Percentiles rank a stretch among this genome's conserved stretches.
phyloP scores from a whole-genome alignment of 2,888 invertebrate genomes.

The Cosmia trapezina region DNA sequence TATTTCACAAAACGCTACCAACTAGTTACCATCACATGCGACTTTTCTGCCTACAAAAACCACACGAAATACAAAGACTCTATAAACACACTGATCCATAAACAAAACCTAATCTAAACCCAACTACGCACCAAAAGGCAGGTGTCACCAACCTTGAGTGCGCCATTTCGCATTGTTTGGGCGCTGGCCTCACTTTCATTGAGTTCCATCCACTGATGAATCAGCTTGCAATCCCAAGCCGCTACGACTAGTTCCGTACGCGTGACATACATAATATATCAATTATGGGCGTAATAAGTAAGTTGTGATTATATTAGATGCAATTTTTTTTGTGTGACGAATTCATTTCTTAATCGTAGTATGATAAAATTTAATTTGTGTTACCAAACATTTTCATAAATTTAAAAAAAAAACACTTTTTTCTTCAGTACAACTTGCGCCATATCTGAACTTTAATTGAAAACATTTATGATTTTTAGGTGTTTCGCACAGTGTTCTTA shows the following conservation, averaged over 20 bases:
- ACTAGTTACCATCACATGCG: background rate
- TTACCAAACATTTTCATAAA: background rate
- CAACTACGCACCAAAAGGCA: slow-evolving; percentile 20
- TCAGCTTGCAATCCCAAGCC: slow-evolving; percentile 86
- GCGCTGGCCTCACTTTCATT: slow-evolving; percentile 78
- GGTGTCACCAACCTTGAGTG: slow-evolving; percentile 60
- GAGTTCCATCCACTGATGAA: slow-evolving; percentile 75
- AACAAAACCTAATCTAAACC: slow-evolving; percentile 30
- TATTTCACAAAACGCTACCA: background rate
- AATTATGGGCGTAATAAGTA: slow-evolving; percentile 18
- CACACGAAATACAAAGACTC: background rate
- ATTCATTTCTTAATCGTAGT: background rate
- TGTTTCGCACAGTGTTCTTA: background rate
- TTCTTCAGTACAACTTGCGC: background rate
- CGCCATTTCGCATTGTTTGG: slow-evolving; percentile 66
- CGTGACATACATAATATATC: slow-evolving; percentile 80
- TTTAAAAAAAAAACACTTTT: background rate
- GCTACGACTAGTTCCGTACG: slow-evolving; percentile 78
- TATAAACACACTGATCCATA: background rate
- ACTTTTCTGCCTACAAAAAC: background rate
- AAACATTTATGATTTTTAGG: background rate
- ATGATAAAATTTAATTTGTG: background rate
- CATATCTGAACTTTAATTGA: background rate
- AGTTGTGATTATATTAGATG: background rate
- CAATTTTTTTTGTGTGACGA: background rate